A percentile compares a stretch with the other conserved stretches of the same genome.
Evolutionary conservation across 2,797 vertebrate species (phyloP).

Genomic region (Esox masquinongy): DNA sequence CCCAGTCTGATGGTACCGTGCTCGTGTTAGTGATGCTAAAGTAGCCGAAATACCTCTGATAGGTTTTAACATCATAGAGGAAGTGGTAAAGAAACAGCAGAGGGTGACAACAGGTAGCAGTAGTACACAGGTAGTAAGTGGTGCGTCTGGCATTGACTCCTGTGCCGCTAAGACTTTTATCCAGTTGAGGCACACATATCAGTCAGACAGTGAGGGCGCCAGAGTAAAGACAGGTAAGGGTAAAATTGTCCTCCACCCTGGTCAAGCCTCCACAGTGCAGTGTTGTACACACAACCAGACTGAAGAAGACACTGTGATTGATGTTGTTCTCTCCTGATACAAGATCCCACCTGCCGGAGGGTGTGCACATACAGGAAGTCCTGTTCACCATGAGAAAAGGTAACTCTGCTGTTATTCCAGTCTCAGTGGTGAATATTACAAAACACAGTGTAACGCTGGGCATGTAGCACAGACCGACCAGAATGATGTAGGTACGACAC

Average conservation of each 20-base stretch:
- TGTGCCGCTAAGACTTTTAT: slow-evolving; percentile 9
- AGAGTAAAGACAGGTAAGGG: neutral
- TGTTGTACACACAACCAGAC: neutral
- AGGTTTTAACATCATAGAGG: slow-evolving; percentile 23
- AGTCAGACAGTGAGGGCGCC: neutral
- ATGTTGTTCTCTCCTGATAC: neutral
- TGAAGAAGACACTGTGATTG: neutral
- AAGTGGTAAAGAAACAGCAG: slow-evolving; percentile 12
- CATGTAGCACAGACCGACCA: too few species aligned
- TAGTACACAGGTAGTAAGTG: neutral
- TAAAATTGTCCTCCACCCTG: neutral
- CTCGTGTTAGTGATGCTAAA: slow-evolving; percentile 23
- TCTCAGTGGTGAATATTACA: too few species aligned
- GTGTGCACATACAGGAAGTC: neutral
- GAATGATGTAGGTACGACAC: too few species aligned
- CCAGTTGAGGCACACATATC: neutral
- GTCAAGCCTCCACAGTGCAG: neutral
- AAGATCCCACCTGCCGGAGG: neutral
- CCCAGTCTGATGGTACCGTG: slow-evolving; percentile 14
- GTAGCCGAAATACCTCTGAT: slow-evolving; percentile 25
- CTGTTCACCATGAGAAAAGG: neutral
- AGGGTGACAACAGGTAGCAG: neutral
- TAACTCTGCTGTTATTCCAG: too few species aligned
- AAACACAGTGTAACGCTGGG: too few species aligned
- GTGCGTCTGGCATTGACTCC: slow-evolving; percentile 13